A percentile compares a stretch with the other conserved stretches of the same genome.
Conservation (phyloP, 2,113 vertebrate genomes). For the Cheilinus undulatus region DNA sequence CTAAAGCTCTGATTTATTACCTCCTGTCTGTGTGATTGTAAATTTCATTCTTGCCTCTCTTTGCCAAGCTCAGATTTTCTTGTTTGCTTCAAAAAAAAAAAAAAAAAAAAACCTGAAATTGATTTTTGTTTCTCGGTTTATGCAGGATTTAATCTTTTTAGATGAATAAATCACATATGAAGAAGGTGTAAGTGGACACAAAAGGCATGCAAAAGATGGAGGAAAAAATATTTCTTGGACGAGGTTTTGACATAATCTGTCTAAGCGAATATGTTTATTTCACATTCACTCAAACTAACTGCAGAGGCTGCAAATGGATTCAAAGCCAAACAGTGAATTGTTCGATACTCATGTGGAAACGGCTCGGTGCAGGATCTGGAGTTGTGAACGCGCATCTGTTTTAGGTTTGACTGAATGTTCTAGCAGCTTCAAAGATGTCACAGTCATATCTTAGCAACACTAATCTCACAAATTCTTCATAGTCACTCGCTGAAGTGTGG, state of each 20-base stretch:
- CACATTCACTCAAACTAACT: neutral
- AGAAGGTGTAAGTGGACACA: conserved; percentile 3
- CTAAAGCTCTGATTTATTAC: conserved; percentile 50
- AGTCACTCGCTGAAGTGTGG: neutral
- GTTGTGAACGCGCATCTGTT: conserved; percentile 23
- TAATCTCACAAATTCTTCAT: neutral
- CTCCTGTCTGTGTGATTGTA: conserved; percentile 22
- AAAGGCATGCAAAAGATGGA: neutral
- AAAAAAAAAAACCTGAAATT: conserved; percentile 13
- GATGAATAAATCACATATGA: conserved; percentile 13
- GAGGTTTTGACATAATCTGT: neutral
- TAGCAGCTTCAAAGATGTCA: conserved; percentile 13
- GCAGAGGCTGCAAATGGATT: neutral
- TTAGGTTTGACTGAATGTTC: conserved; percentile 28
- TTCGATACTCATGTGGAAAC: conserved; percentile 4
- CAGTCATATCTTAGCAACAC: neutral
- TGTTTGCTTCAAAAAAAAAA: conserved; percentile 9
- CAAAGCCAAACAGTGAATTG: neutral
- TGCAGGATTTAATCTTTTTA: conserved; percentile 26
- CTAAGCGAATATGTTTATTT: conserved; percentile 7
- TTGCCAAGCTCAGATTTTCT: conserved; percentile 36
- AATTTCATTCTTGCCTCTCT: conserved; percentile 4
- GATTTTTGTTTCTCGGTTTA: neutral
- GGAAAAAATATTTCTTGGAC: neutral
- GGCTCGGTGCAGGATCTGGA: neutral